A percentile compares a stretch with the other conserved stretches of the same genome.
Conservation (phyloP, 1,140 invertebrate species). For the Aphelinus atriplicis region DNA sequence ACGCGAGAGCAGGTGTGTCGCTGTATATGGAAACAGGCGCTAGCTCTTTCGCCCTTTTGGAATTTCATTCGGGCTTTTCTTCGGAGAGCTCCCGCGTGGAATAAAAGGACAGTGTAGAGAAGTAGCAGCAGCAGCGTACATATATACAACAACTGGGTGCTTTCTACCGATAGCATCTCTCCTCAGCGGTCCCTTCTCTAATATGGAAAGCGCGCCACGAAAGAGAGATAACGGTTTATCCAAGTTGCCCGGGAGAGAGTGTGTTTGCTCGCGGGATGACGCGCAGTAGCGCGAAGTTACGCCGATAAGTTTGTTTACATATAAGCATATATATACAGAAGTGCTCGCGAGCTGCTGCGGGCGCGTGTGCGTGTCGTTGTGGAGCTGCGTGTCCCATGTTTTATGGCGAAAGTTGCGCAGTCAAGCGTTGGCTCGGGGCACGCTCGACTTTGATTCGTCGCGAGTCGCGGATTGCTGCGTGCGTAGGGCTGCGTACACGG, state of each 20-base stretch:
- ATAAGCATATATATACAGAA: too few relatives aligned
- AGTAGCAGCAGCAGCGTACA: neutral
- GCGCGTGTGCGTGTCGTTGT: neutral
- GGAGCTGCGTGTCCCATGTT: neutral
- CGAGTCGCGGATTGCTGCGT: too few relatives aligned
- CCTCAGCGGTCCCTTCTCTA: neutral
- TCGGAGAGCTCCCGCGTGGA: neutral
- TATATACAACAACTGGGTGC: neutral
- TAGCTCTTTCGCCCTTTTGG: neutral
- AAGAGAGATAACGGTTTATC: slow-evolving; percentile 25
- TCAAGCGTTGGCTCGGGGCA: too few relatives aligned
- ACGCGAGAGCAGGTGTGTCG: neutral
- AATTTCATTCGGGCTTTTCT: slow-evolving; percentile 19
- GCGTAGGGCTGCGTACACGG: too few relatives aligned
- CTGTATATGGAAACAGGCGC: slow-evolving; percentile 18
- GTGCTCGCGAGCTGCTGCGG: neutral
- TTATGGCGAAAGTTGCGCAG: slow-evolving; percentile 12
- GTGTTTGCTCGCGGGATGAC: too few relatives aligned
- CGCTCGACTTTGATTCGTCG: too few relatives aligned
- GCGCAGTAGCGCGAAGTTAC: neutral
- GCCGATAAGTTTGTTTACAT: slow-evolving; percentile 4
- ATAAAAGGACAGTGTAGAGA: neutral
- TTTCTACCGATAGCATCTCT: slow-evolving; percentile 1
- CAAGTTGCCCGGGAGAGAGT: too few relatives aligned
- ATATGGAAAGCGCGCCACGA: slow-evolving; percentile 13